Conservation (phyloP, 2,888 invertebrate genomes). For the Teleiodes luculella region DNA sequence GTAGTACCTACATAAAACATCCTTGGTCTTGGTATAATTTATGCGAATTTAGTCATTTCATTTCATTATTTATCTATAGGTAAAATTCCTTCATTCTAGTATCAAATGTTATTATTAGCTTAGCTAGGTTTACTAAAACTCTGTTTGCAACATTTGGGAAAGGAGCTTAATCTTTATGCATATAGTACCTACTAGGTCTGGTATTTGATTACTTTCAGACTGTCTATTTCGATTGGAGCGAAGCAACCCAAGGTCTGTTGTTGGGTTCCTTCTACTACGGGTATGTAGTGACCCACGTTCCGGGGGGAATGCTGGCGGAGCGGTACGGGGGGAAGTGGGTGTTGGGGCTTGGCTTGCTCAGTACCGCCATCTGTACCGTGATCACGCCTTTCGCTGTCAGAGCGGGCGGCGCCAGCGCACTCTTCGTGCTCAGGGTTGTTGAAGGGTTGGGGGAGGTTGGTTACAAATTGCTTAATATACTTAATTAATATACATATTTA, state of each 20-base stretch:
- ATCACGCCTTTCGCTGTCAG: conserved; percentile 86
- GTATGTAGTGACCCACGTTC: conserved; percentile 89
- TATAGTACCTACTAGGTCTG: no score
- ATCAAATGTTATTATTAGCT: no score
- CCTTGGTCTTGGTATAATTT: no score
- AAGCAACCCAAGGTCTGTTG: conserved; percentile 85
- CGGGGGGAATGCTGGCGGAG: conserved; percentile 89
- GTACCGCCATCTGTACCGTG: conserved; percentile 88
- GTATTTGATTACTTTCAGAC: conserved; percentile 31
- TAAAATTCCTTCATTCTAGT: no score
- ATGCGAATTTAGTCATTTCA: no score
- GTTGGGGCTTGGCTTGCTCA: conserved; percentile 87
- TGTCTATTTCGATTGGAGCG: conserved; percentile 81
- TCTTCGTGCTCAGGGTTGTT: conserved; percentile 76
- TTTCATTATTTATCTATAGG: no score
- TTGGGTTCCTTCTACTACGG: conserved; percentile 91
- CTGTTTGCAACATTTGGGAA: no score
- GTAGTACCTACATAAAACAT: no score
- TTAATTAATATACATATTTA: no score
- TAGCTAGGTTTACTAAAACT: no score
- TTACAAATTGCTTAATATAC: conserved; percentile 5
- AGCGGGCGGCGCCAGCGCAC: conserved; percentile 70
- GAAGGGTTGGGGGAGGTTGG: conserved; percentile 83
- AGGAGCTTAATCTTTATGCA: no score
- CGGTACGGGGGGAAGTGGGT: conserved; percentile 91